Evolutionary conservation across 2,797 vertebrate species (phyloP).

Genomic region (Bradypus variegatus): DNA sequence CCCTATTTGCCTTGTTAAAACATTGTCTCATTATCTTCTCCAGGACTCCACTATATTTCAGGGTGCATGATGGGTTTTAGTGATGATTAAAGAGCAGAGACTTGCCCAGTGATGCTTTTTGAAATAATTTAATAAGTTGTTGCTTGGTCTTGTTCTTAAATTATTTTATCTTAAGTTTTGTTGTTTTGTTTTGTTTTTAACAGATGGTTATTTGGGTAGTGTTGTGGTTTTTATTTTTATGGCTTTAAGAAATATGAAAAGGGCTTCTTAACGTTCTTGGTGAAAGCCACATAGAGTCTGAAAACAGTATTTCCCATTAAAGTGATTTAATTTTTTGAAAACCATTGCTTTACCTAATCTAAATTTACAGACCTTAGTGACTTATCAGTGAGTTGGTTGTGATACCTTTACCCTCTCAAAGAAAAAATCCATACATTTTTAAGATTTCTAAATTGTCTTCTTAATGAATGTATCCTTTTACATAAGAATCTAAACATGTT

Average conservation of each 20-base stretch:
- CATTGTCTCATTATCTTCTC: background rate
- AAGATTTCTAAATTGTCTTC: background rate
- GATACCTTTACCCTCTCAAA: background rate
- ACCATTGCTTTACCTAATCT: background rate
- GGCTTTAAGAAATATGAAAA: background rate
- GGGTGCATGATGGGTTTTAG: background rate
- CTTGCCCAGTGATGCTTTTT: background rate
- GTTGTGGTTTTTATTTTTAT: conserved; percentile 2
- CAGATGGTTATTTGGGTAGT: background rate
- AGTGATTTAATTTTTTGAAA: background rate
- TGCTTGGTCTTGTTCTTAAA: background rate
- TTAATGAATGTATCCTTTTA: background rate
- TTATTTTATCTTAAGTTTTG: background rate
- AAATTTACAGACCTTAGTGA: conserved; percentile 8
- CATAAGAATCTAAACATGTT: background rate
- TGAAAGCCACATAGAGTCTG: background rate
- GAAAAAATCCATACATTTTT: background rate
- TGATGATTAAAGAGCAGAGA: background rate
- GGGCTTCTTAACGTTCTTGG: background rate
- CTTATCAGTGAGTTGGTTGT: background rate
- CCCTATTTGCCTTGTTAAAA: background rate
- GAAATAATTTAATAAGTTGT: background rate
- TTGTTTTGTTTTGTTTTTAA: background rate
- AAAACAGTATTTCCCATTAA: conserved; percentile 31
- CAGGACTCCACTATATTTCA: background rate